These are phyloP conservation scores for Lycophotia porphyrea DNA, from an alignment of 2,888 invertebrate species.

Conservation along the genomic window DNA sequence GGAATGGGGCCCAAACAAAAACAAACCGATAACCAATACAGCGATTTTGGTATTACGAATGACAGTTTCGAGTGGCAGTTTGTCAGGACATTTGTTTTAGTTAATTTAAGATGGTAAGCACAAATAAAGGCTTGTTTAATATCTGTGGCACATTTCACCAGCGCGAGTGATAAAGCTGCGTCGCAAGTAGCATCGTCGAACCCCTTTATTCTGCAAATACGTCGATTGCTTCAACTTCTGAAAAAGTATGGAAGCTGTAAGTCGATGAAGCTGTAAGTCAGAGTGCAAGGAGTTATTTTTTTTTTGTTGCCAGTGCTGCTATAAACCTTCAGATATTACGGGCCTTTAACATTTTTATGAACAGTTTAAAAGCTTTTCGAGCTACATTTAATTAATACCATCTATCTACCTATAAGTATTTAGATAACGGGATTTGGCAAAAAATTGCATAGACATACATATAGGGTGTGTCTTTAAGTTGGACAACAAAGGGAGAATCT, in stretches of 20 bases:
- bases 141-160: too few species aligned
- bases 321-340: conserved; percentile 4
- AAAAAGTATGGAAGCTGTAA: not conserved
- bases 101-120: too few species aligned
- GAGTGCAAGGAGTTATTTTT: not conserved
- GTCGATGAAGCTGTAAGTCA: not conserved
- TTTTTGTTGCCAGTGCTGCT: not conserved
- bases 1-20: too few species aligned
- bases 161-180: too few species aligned
- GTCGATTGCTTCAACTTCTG: not conserved
- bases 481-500: too few species aligned
- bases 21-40: too few species aligned
- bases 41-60: too few species aligned
- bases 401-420: not conserved
- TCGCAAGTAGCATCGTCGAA: too few species aligned
- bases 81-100: too few species aligned
- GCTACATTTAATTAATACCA: conserved; percentile 3
- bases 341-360: conserved; percentile 33
- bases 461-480: too few species aligned
- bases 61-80: too few species aligned
- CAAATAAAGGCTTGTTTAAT: too few species aligned
- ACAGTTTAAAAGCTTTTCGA: conserved; percentile 10
- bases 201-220: not conserved
- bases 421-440: not conserved
- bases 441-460: not conserved